Percentiles rank a stretch among this genome's conserved stretches.
Evolutionary conservation across 2,888 invertebrate genomes (phyloP).

Genomic region (Zygaena filipendulae): DNA sequence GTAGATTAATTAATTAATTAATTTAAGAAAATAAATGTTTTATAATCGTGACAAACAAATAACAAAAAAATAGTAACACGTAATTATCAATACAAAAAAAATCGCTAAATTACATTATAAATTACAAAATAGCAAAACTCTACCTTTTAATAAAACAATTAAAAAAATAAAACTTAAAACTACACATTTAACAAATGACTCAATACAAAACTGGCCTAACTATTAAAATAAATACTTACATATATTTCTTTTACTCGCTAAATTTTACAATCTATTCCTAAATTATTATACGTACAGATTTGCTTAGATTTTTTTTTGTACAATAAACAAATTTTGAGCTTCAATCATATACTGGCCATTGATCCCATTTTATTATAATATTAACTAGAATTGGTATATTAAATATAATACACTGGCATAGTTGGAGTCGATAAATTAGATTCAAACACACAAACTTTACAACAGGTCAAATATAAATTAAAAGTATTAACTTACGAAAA

Average conservation of each 20-base stretch:
- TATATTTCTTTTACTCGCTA: slow-evolving; percentile 21
- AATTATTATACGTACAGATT: no score
- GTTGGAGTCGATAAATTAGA: slow-evolving; percentile 12
- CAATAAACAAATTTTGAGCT: slow-evolving; percentile 61
- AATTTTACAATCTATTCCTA: slow-evolving; percentile 31
- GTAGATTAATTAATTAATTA: no score
- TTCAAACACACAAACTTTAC: slow-evolving; percentile 6
- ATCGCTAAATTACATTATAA: slow-evolving; percentile 25
- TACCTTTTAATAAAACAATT: no score
- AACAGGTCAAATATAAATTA: no score
- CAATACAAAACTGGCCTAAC: slow-evolving; percentile 59
- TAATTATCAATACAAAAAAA: slow-evolving; percentile 27
- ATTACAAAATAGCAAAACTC: slow-evolving; percentile 31
- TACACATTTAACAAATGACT: slow-evolving; percentile 40
- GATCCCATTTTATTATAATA: slow-evolving; percentile 33
- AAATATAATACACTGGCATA: slow-evolving; percentile 35
- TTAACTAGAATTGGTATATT: slow-evolving; percentile 15
- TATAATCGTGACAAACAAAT: no score
- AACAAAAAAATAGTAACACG: slow-evolving; percentile 48
- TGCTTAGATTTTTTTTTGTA: no score
- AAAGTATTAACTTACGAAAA: no score
- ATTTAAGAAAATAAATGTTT: no score
- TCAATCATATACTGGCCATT: slow-evolving; percentile 51
- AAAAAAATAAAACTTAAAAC: slow-evolving; percentile 26
- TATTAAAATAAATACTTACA: slow-evolving; percentile 61